Evolutionary conservation across 1,140 invertebrate genomes (phyloP), one percentile per base, ranked within the genome.

Genomic region (Odontomachus brunneus): DNA sequence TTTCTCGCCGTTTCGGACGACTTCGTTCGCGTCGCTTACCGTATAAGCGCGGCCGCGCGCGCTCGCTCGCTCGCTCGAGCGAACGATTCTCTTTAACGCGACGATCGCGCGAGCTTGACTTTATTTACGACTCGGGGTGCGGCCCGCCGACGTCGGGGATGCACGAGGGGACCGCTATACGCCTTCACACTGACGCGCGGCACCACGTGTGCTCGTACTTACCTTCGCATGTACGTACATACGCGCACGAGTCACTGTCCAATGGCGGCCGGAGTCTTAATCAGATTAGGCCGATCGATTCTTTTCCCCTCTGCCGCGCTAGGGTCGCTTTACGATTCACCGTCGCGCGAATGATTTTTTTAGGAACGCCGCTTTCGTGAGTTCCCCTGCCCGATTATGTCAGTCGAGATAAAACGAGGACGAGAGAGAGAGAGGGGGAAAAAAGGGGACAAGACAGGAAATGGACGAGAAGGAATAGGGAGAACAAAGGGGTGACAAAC

Each of bases 261-360:
- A 69, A 82, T 80, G 38, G 85, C 72, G 26, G 82, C 80, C 74
- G 38, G 80, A 86, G 78, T 88, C 84, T 89, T 89, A 91, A 91
- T 90, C 89, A 83, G 90, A 91, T 91, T 89, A 88, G 38, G 7
- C 49, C 33, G 75, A 90, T 91, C 82, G 89, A 91, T 89, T 89
- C 83, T 88, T 88, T 84, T 80, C 72, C 53, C 62, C 59, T 78
- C 62, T 80, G 67, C 57, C 33, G 66, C 48, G 57, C 51, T 53
- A 33, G 59, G 57, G 59, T 66, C 55, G 82, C 29, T 82, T 82
- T 72, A 74, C 80, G 71, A 83, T 83, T 38, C 72, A 48, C 33
- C 60, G 60, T 75, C 49, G 81, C 81, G 59, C 72, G 48, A 73
- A 72, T 74, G 44, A 72, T 78, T 66, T 83, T 76, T 63, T 51